Evolutionary conservation across 2,797 vertebrate genomes (phyloP).

Genomic region (Leptodactylus fallax): DNA sequence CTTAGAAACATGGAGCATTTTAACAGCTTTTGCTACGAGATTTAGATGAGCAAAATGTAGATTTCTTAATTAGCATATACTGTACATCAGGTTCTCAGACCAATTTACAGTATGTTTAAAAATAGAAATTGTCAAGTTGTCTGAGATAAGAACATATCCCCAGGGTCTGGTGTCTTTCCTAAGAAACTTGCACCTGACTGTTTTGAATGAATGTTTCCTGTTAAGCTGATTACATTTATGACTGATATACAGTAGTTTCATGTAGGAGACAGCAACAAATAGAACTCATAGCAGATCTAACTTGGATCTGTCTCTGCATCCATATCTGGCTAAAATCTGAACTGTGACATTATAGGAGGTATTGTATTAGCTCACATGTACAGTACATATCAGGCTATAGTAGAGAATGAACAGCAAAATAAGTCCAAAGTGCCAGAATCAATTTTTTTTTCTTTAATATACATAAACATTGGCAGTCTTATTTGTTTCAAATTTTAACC

Average conservation of each 20-base stretch:
- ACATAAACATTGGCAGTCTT: no score
- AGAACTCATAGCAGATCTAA: neutral
- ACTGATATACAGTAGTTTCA: neutral
- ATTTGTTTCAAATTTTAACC: no score
- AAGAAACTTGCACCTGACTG: slow-evolving; percentile 52
- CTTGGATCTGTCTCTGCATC: neutral
- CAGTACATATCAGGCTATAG: no score
- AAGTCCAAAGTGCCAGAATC: no score
- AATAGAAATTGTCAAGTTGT: slow-evolving; percentile 63
- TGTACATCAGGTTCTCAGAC: slow-evolving; percentile 56
- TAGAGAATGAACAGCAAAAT: no score
- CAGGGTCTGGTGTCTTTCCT: slow-evolving; percentile 34
- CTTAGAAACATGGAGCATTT: neutral
- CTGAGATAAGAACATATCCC: slow-evolving; percentile 60
- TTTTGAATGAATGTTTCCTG: slow-evolving; percentile 43
- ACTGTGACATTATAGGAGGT: no score
- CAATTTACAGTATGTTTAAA: slow-evolving; percentile 62
- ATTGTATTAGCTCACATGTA: no score
- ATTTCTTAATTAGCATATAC: slow-evolving; percentile 55
- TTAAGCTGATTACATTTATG: neutral
- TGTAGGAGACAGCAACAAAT: neutral
- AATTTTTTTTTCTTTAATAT: no score
- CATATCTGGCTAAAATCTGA: neutral
- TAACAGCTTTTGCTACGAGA: slow-evolving; percentile 1
- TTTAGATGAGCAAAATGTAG: slow-evolving; percentile 29